A percentile compares a stretch with the other conserved stretches of the same genome.
Evolutionary conservation across 2,113 vertebrate species (phyloP).

Genomic region (Bettongia penicillata): DNA sequence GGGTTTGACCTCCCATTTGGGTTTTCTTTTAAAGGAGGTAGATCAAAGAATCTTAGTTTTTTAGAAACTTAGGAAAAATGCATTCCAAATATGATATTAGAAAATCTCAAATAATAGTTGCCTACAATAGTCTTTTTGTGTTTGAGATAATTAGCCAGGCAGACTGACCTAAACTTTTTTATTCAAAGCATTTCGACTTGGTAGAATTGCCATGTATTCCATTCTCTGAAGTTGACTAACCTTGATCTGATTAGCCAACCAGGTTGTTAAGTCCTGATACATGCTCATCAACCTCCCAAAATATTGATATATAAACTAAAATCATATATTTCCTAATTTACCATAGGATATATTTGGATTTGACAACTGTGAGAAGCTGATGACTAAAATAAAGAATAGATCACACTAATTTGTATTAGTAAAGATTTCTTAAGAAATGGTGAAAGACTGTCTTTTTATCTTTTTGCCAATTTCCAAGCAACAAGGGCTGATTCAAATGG

Average conservation of each 20-base stretch:
- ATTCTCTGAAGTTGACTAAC: neutral
- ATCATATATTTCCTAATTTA: neutral
- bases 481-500: neutral
- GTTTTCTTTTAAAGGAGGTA: conserved; percentile 11
- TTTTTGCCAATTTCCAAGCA: neutral
- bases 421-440: neutral
- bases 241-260: neutral
- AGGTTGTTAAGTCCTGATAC: neutral
- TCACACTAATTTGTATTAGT: neutral
- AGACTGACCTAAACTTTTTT: neutral
- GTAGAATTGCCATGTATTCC: neutral
- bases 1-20: neutral
- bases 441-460: neutral
- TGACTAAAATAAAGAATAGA: neutral
- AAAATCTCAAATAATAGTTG: neutral
- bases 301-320: neutral
- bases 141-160: neutral
- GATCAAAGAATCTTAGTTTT: neutral
- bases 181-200: neutral
- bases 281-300: neutral
- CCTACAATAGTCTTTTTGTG: neutral
- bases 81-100: neutral
- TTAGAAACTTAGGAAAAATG: neutral
- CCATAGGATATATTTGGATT: neutral
- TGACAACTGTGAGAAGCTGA: neutral